Percentiles rank a stretch among this genome's conserved stretches.
These are phyloP conservation scores for Spicauda simplicius DNA, from an alignment of 2,888 invertebrate genomes.

Conservation along the genomic window DNA sequence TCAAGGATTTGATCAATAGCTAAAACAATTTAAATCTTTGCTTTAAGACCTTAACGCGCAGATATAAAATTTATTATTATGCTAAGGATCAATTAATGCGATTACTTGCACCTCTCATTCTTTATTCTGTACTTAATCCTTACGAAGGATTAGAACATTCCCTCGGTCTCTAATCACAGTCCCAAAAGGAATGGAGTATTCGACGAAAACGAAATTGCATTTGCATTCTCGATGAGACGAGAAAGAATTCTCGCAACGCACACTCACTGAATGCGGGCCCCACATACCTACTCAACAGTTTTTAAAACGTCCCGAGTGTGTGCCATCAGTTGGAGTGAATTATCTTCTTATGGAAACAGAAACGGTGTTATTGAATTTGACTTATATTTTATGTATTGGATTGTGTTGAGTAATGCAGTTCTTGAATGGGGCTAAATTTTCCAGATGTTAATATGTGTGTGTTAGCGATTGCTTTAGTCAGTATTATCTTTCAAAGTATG, in stretches of 20 bases:
- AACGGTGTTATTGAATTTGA: too few relatives aligned
- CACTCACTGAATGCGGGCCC: constrained; percentile 16
- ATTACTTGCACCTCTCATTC: not conserved
- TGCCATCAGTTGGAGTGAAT: not conserved
- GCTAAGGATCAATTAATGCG: too few relatives aligned
- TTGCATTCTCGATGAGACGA: constrained; percentile 27
- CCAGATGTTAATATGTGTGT: too few relatives aligned
- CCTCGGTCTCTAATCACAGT: constrained; percentile 25
- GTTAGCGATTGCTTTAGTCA: not conserved
- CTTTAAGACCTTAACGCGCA: too few relatives aligned
- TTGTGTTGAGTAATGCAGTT: too few relatives aligned
- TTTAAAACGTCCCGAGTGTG: not conserved
- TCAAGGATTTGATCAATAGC: too few relatives aligned
- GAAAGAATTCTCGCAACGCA: not conserved
- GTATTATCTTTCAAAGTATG: not conserved
- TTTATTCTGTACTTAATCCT: constrained; percentile 5
- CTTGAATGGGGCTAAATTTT: too few relatives aligned
- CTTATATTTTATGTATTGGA: too few relatives aligned
- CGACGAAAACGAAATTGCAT: constrained; percentile 31
- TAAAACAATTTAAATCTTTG: too few relatives aligned
- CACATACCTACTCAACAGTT: not conserved
- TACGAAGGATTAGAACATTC: constrained; percentile 21
- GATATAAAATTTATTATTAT: too few relatives aligned
- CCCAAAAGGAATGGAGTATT: constrained; percentile 17
- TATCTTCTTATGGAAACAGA: not conserved